Conservation (phyloP, 2,113 vertebrate species). For the Poeciliopsis retropinna region DNA sequence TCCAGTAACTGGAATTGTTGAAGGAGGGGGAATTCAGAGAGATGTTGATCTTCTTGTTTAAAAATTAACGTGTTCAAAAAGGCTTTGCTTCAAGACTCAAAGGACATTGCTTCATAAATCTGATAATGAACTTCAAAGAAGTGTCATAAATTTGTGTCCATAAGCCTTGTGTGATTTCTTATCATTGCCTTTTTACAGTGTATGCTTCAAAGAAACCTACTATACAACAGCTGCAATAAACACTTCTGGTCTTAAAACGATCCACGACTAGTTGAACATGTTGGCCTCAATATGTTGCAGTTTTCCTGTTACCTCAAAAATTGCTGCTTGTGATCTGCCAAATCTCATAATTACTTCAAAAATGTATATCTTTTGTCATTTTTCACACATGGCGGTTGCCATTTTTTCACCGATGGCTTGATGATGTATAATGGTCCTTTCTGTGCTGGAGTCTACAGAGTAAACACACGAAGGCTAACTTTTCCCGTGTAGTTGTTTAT, state of each 20-base stretch:
- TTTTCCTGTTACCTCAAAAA: no score
- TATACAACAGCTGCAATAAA: not conserved
- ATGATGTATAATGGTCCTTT: no score
- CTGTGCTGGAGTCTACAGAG: no score
- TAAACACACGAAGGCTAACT: no score
- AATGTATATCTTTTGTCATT: no score
- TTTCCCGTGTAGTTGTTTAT: no score
- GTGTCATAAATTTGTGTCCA: not conserved
- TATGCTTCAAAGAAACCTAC: not conserved
- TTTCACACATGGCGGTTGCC: no score
- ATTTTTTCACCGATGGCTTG: no score
- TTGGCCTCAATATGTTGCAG: no score
- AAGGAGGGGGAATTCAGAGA: not conserved
- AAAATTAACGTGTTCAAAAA: constrained; percentile 26
- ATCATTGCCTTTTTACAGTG: not conserved
- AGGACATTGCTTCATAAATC: not conserved
- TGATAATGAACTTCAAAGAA: constrained; percentile 42
- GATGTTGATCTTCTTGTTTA: not conserved
- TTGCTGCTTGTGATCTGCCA: no score
- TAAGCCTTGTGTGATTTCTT: not conserved
- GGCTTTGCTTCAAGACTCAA: not conserved
- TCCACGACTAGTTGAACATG: no score
- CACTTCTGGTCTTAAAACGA: not conserved
- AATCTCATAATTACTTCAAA: no score
- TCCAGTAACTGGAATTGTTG: constrained; percentile 1